Evolutionary conservation across 2,888 invertebrate genomes (phyloP).

Genomic region (Heliconius cydno): DNA sequence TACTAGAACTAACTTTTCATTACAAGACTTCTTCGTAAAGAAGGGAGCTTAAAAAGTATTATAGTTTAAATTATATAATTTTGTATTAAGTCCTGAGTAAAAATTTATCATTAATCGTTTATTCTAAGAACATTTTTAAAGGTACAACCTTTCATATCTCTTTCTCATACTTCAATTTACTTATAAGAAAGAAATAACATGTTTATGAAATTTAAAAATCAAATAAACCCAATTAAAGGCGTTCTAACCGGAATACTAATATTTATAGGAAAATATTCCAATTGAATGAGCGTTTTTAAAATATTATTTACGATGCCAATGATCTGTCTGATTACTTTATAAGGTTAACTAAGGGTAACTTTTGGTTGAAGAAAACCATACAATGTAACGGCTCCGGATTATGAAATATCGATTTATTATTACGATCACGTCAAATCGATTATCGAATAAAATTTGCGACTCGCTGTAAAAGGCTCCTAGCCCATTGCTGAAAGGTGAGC

Average conservation of each 20-base stretch:
- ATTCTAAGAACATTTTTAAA: neutral
- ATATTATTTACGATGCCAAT: constrained; percentile 55
- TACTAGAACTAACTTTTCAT: neutral
- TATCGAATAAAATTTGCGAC: constrained; percentile 67
- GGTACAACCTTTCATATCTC: neutral
- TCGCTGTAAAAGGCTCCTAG: constrained; percentile 76
- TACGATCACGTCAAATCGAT: constrained; percentile 67
- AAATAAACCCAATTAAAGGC: neutral
- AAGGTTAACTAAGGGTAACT: constrained; percentile 6
- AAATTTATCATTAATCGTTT: neutral
- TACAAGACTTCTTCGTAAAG: neutral
- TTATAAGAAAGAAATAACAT: neutral
- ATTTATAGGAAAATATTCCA: neutral
- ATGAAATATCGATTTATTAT: constrained; percentile 57
- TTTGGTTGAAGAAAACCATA: constrained; percentile 27
- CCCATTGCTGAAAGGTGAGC: constrained; percentile 78
- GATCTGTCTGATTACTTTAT: constrained; percentile 48
- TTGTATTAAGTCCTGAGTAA: neutral
- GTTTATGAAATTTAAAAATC: no score
- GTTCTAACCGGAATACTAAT: neutral
- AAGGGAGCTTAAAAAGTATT: neutral
- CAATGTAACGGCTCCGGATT: constrained; percentile 44
- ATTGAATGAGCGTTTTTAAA: neutral
- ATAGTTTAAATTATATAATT: neutral
- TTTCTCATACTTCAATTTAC: neutral